These are phyloP conservation scores for Psophia crepitans DNA, from an alignment of 2,113 vertebrate genomes.

Conservation along the genomic window DNA sequence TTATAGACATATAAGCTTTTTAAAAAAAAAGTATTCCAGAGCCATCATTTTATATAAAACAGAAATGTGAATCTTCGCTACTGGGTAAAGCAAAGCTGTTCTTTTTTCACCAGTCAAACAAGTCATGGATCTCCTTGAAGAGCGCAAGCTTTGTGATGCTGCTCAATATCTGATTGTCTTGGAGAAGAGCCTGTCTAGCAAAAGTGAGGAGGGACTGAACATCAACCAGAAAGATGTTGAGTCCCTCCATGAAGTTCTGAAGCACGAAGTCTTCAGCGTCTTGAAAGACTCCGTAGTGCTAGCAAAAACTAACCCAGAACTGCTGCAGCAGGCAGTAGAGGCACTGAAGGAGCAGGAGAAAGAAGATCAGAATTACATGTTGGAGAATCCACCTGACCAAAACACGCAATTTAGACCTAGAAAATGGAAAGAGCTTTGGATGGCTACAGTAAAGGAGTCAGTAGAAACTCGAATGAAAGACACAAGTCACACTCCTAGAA, in stretches of 20 bases:
- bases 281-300: slow-evolving; percentile 71
- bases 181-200: slow-evolving; percentile 70
- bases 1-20: neutral
- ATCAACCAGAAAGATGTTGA: slow-evolving; percentile 60
- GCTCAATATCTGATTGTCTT: slow-evolving; percentile 68
- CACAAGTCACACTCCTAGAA: neutral
- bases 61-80: neutral
- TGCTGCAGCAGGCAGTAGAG: slow-evolving; percentile 77
- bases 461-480: slow-evolving; percentile 73
- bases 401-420: slow-evolving; percentile 68
- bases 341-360: slow-evolving; percentile 78
- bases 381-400: neutral
- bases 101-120: slow-evolving; percentile 52
- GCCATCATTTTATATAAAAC: neutral
- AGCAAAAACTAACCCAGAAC: neutral
- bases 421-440: slow-evolving; percentile 75
- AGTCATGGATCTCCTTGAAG: slow-evolving; percentile 48
- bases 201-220: neutral
- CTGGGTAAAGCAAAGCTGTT: neutral
- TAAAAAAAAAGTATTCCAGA: neutral
- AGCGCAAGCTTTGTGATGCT: slow-evolving; percentile 46
- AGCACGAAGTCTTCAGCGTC: slow-evolving; percentile 49
- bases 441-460: slow-evolving; percentile 40
- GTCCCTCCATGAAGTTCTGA: slow-evolving; percentile 70
- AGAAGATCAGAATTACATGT: slow-evolving; percentile 72